Percentiles rank a stretch among this genome's conserved stretches.
These are phyloP conservation scores for Drosophila pallidifrons DNA, from an alignment of 1,140 invertebrate species.

Conservation along the genomic window DNA sequence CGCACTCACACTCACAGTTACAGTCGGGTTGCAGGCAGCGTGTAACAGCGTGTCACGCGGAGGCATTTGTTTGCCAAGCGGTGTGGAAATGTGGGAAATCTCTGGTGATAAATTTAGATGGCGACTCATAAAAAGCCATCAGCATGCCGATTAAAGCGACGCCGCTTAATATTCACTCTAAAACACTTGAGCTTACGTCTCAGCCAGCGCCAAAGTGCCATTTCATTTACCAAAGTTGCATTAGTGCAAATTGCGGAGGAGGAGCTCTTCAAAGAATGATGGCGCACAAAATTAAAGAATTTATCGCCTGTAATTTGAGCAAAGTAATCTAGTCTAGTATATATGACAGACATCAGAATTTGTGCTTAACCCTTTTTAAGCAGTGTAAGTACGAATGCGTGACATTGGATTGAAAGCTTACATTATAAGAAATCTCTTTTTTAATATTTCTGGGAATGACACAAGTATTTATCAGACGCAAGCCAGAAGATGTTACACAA, in stretches of 20 bases:
- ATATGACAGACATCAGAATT: no score
- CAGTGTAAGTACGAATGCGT: no score
- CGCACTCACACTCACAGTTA: not conserved
- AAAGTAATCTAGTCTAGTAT: not conserved
- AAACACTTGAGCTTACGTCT: not conserved
- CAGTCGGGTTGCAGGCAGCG: conserved; percentile 1
- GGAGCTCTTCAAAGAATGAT: not conserved
- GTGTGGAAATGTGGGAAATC: conserved; percentile 20
- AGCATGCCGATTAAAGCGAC: conserved; percentile 17
- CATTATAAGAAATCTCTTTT: no score
- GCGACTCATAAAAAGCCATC: conserved; percentile 26
- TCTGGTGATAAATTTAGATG: conserved; percentile 52
- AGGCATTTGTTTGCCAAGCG: conserved; percentile 28
- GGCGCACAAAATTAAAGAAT: not conserved
- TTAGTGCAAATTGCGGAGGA: not conserved
- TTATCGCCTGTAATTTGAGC: not conserved
- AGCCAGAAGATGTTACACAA: no score
- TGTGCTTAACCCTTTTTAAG: no score
- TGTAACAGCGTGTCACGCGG: not conserved
- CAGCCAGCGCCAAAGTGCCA: not conserved
- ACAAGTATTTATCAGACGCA: no score
- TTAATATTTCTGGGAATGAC: no score
- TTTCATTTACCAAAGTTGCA: conserved; percentile 1
- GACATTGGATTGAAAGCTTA: no score
- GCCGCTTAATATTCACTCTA: conserved; percentile 14